Percentiles rank a stretch among this genome's conserved stretches.
Conservation (phyloP, 2,797 vertebrate species). For the Muraenolepis orangiensis region DNA sequence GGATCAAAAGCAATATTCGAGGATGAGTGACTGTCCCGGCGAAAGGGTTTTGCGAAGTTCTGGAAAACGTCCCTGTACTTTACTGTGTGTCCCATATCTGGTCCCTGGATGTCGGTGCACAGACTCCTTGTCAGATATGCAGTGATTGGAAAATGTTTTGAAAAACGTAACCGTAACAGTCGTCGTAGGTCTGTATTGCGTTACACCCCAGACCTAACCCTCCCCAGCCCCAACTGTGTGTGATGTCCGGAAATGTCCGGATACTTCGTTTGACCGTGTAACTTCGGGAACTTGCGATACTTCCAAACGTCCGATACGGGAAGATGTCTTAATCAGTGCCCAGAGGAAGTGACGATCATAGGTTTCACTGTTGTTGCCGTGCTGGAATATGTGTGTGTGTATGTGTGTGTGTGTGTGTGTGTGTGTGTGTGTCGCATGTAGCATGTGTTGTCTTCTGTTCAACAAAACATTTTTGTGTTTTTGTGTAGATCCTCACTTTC, state of each 20-base stretch:
- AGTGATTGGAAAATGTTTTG: constrained; percentile 37
- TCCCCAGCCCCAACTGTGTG: background rate
- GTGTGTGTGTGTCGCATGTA: too few species aligned
- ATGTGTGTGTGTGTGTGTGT: too few species aligned
- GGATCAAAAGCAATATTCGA: constrained; percentile 59
- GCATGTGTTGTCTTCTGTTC: background rate
- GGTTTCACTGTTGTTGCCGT: constrained; percentile 3
- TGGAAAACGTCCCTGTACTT: constrained; percentile 41
- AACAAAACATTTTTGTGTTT: background rate
- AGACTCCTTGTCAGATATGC: constrained; percentile 39
- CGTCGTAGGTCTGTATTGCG: constrained; percentile 40
- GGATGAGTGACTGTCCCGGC: constrained; percentile 27
- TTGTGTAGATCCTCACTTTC: background rate
- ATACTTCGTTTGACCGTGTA: background rate
- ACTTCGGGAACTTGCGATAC: background rate
- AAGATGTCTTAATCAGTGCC: constrained; percentile 12
- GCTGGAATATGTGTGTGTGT: constrained; percentile 12
- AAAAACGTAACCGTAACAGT: constrained; percentile 31
- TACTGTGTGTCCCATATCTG: constrained; percentile 49
- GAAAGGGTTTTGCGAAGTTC: constrained; percentile 45
- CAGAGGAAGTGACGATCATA: background rate
- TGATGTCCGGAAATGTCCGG: too few species aligned
- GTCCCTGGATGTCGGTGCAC: constrained; percentile 48
- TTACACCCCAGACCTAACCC: constrained; percentile 16
- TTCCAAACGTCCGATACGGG: background rate